Conservation (phyloP, 1,140 invertebrate genomes). For the Telenomus remus region DNA sequence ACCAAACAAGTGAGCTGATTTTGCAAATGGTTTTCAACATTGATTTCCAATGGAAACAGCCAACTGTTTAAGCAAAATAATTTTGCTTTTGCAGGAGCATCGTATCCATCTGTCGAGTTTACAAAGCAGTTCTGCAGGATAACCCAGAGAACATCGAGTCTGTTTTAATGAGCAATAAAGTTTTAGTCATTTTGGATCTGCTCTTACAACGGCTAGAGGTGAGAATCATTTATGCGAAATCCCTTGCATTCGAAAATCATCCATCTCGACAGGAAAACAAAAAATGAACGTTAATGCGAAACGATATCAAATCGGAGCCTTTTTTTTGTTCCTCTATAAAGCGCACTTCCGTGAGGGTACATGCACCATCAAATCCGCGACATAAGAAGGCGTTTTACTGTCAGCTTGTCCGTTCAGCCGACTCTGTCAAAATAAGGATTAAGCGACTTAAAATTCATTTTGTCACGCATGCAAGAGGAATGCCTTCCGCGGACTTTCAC, state of each 20-base stretch:
- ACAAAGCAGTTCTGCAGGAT: conserved; percentile 76
- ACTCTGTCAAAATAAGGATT: conserved; percentile 73
- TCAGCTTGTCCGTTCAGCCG: conserved; percentile 65
- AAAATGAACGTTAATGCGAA: conserved; percentile 39
- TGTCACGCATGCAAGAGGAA: conserved; percentile 26
- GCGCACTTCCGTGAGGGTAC: conserved; percentile 22
- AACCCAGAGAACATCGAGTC: conserved; percentile 79
- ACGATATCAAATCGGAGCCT: conserved; percentile 22
- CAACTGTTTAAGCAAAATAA: too few species aligned
- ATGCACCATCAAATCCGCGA: conserved; percentile 13
- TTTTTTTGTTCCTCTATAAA: conserved; percentile 28
- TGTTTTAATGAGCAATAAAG: conserved; percentile 83
- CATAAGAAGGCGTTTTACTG: conserved; percentile 61
- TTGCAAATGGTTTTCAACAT: too few species aligned
- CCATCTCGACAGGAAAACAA: neutral
- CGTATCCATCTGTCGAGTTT: conserved; percentile 78
- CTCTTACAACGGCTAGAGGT: conserved; percentile 82
- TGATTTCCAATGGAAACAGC: too few species aligned
- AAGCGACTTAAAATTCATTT: conserved; percentile 62
- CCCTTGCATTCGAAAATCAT: conserved; percentile 4
- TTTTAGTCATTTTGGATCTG: conserved; percentile 81
- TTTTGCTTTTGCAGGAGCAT: conserved; percentile 78
- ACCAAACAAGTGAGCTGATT: conserved; percentile 77
- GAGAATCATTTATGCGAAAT: conserved; percentile 44
- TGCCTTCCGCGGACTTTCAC: conserved; percentile 8